Conservation (phyloP, 2,888 invertebrate genomes). For the Hemistola chrysoprasaria region DNA sequence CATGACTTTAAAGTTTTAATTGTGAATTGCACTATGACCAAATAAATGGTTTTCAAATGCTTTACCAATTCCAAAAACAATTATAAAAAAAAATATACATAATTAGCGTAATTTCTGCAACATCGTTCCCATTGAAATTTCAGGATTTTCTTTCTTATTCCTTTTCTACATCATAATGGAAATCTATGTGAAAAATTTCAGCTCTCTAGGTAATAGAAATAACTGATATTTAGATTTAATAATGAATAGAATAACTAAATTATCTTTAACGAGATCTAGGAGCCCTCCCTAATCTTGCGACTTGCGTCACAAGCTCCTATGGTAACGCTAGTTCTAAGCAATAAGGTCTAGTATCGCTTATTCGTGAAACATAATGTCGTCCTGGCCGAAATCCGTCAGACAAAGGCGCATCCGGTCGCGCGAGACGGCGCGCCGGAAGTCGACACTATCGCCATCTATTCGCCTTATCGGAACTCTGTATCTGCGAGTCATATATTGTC, state of each 20-base stretch:
- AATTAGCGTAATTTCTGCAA: too few relatives aligned
- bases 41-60: too few relatives aligned
- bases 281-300: constrained; percentile 20
- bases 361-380: constrained; percentile 9
- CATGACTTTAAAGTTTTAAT: constrained; percentile 42
- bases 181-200: too few relatives aligned
- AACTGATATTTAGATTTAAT: too few relatives aligned
- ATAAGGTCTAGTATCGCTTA: constrained; percentile 26
- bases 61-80: too few relatives aligned
- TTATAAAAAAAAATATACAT: too few relatives aligned
- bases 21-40: too few relatives aligned
- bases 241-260: constrained; percentile 10
- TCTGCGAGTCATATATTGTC: constrained; percentile 23
- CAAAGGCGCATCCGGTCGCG: constrained; percentile 59
- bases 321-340: constrained; percentile 7
- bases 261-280: constrained; percentile 27
- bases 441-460: constrained; percentile 48
- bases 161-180: too few relatives aligned
- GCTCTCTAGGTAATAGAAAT: too few relatives aligned
- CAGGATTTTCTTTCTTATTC: too few relatives aligned
- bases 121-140: too few relatives aligned
- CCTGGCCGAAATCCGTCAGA: constrained; percentile 41
- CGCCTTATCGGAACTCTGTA: constrained; percentile 32
- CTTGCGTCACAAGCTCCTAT: constrained; percentile 6
- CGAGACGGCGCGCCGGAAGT: constrained; percentile 50